Base-by-base conservation (phyloP, 2,888 invertebrate species). In the Anarsia innoxiella region DNA sequence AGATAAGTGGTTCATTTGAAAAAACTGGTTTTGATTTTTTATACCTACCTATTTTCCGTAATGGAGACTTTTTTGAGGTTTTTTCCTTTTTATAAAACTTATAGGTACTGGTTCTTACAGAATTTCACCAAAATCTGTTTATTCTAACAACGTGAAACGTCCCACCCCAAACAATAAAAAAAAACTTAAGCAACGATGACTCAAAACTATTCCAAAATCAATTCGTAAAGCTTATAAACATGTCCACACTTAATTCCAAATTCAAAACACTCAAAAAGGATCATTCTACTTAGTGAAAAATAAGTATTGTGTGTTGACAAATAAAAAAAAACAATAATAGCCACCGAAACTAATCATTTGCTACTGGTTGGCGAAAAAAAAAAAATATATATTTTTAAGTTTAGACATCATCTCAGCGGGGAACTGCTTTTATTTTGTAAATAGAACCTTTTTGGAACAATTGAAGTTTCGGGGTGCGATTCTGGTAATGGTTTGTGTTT, bases 261-360 rank as follows among this genome's bases (percentile, higher is more conserved):
- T 27, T 12, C 27, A 11, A 10, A n/a, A n/a, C n/a, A n/a, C n/a
- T n/a, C n/a, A n/a, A n/a, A n/a, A n/a, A n/a, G n/a, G n/a, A n/a
- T n/a, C n/a, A n/a, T n/a, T n/a, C n/a, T n/a, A n/a, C n/a, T n/a
- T n/a, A n/a, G n/a, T n/a, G n/a, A n/a, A n/a, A n/a, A n/a, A n/a
- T n/a, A n/a, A n/a, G n/a, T n/a, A n/a, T n/a, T 19, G 3, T 19
- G 8, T 19, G 19, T 19, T 19, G 3, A 19, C 19, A 19, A 19
- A 5, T 19, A 8, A 3, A 19, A 19, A 8, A 8, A 19, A 19
- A 19, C 19, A 19, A 19, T 19, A 74, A 78, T 68, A 50, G 70
- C 61, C 39, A 76, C 80, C 80, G 79, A 78, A 72, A 67, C 79
- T 67, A 82, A 83, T 82, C 55, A 80, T 79, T 70, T 66, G 82